phyloP scores from a whole-genome alignment of 2,888 invertebrate species.

The Ischnura elegans region DNA sequence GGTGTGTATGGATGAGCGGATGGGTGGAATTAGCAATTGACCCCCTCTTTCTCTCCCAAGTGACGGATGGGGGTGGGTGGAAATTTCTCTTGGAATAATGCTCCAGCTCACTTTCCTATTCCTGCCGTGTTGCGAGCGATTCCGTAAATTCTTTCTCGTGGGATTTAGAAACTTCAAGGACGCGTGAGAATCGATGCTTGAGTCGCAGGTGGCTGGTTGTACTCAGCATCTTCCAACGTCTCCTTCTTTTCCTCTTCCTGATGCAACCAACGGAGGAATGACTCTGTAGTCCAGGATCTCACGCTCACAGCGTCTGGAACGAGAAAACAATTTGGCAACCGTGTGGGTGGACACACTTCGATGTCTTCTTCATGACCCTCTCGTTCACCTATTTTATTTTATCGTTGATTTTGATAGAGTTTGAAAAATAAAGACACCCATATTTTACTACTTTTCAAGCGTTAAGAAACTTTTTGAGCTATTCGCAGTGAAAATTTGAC shows the following conservation, averaged over 20 bases:
- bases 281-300: too few relatives aligned
- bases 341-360: too few relatives aligned
- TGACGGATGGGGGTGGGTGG: neutral
- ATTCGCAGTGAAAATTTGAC: too few relatives aligned
- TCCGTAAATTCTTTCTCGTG: slow-evolving; percentile 59
- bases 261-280: neutral
- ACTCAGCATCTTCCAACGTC: neutral
- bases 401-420: too few relatives aligned
- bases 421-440: too few relatives aligned
- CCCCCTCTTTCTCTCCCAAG: neutral
- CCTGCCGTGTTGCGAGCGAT: neutral
- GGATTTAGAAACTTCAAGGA: slow-evolving; percentile 56
- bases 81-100: neutral
- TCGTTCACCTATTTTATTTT: too few relatives aligned
- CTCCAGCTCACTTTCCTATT: neutral
- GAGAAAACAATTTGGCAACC: too few relatives aligned
- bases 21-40: neutral
- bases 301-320: too few relatives aligned
- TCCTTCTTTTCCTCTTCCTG: neutral
- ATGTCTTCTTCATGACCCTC: too few relatives aligned
- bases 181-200: slow-evolving; percentile 2
- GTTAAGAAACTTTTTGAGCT: too few relatives aligned
- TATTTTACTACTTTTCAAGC: too few relatives aligned
- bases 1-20: neutral
- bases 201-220: neutral